These are phyloP conservation scores for Manis pentadactyla DNA, from an alignment of 2,797 vertebrate species.

Conservation along the genomic window DNA sequence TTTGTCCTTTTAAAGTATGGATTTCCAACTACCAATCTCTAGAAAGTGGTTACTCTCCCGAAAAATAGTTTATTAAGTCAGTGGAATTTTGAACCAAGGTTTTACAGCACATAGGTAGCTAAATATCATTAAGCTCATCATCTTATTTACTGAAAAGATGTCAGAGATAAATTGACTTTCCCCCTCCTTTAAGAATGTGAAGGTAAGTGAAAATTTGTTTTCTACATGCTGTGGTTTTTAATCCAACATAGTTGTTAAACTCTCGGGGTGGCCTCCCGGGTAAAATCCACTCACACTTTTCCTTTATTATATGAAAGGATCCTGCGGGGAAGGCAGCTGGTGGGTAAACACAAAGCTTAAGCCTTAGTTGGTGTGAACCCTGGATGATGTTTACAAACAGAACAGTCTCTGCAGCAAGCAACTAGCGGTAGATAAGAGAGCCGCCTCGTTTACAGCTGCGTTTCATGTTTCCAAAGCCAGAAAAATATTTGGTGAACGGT, in stretches of 20 bases:
- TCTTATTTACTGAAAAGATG: background rate
- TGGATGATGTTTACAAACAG: conserved; percentile 51
- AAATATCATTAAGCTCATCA: background rate
- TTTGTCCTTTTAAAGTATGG: background rate
- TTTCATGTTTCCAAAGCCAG: conserved; percentile 24
- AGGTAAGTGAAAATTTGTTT: background rate
- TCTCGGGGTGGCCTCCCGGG: background rate
- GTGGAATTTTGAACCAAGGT: background rate
- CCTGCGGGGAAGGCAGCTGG: conserved; percentile 23
- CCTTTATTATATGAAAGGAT: conserved; percentile 39
- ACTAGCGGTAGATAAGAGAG: background rate
- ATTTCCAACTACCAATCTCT: background rate
- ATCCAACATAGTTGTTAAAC: conserved; percentile 29
- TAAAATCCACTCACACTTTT: conserved; percentile 15
- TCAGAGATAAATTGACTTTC: background rate
- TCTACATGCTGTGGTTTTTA: conserved; percentile 57
- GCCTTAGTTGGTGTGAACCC: background rate
- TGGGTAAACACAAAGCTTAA: background rate
- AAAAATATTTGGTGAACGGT: background rate
- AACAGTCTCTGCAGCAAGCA: conserved; percentile 62
- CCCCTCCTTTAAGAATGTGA: background rate
- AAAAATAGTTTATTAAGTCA: background rate
- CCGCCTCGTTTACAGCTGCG: background rate
- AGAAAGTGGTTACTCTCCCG: background rate
- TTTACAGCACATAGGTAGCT: background rate